Base-by-base conservation (phyloP, 37 sponge, comb jelly and placozoan genomes). In the Spongilla lacustris region DNA sequence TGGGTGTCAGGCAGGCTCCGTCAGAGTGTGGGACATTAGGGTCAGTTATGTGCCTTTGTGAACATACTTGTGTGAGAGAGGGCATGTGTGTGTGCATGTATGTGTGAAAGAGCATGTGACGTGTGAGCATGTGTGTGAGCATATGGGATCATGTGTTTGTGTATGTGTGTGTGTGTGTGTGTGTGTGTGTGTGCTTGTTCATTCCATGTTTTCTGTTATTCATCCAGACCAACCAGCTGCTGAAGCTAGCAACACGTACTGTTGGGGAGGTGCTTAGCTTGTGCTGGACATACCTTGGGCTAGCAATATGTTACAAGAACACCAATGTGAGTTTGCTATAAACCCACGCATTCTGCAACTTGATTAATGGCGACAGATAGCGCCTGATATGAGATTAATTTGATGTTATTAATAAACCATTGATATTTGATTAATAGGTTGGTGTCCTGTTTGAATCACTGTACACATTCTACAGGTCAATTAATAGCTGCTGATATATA, bases 1-100 rank as follows among this genome's bases (percentile, higher is more conserved):
- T 73, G 86, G 89, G 21, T 88, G 86, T 71, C 66, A 77, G 38
- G 93, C 93, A 76, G 92, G 92, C 25, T 70, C 79, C 31, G 93
- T 94, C 46, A 79, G 75, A 21, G 78, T 91, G 22, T 94, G 93
- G 95, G 86, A 90, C 68, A 31, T 91, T 0, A 23, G 74, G 84
- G 94, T 93, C 30, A 41, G 30, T 24, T 67, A 79, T 77, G 29
- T 8, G 28, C 26, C 24, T 38, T 25, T 41, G 50, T 21, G 27
- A 70, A 37, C 31, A n/a, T 19, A 14, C 11, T 8, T 17, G 58
- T 58, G 74, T 8, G 74, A 1, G 74, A 19, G 74, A 19, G 74
- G 13, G 74, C 12, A n/a, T 79, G 13, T 80, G 24, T 29, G n/a
- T 67, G 36, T 79, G 31, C 25, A 68, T 80, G 68, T 36, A 21